A percentile compares a stretch with the other conserved stretches of the same genome.
These are phyloP conservation scores for Paralvinella palmiformis DNA, from an alignment of 1,140 invertebrate genomes.

Conservation along the genomic window DNA sequence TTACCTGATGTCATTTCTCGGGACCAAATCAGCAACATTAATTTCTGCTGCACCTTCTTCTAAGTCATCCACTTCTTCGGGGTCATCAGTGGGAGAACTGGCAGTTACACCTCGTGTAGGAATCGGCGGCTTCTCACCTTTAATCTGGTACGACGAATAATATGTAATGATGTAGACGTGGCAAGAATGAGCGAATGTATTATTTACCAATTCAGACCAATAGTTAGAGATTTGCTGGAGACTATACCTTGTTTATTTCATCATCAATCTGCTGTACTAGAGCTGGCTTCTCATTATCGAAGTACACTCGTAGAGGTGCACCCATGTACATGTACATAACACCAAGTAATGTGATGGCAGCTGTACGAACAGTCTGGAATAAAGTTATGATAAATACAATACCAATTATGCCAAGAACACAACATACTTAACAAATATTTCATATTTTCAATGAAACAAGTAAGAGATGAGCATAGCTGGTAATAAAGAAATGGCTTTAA, in stretches of 20 bases:
- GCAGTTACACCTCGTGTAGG: slow-evolving; percentile 60
- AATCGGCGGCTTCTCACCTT: slow-evolving; percentile 49
- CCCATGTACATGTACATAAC: slow-evolving; percentile 78
- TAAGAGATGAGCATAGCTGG: no score
- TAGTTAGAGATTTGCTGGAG: neutral
- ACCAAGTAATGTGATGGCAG: slow-evolving; percentile 64
- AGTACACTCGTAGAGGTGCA: slow-evolving; percentile 64
- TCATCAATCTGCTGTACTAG: slow-evolving; percentile 78
- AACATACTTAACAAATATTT: no score
- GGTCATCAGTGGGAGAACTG: slow-evolving; percentile 43
- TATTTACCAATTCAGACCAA: neutral
- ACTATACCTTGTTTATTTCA: slow-evolving; percentile 71
- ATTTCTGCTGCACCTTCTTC: slow-evolving; percentile 53
- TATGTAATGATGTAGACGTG: no score
- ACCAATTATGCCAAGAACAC: no score
- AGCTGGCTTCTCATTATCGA: slow-evolving; percentile 80
- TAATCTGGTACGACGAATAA: slow-evolving; percentile 29
- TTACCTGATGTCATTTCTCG: slow-evolving; percentile 68
- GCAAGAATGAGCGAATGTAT: no score
- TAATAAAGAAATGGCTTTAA: no score
- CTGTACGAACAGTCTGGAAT: slow-evolving; percentile 60
- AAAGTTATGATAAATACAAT: no score
- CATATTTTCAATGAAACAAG: no score
- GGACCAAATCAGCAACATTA: slow-evolving; percentile 63
- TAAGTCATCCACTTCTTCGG: slow-evolving; percentile 48